phyloP scores from a whole-genome alignment of 92 coral and sea anemone species.

The Epizoanthus fatuus region DNA sequence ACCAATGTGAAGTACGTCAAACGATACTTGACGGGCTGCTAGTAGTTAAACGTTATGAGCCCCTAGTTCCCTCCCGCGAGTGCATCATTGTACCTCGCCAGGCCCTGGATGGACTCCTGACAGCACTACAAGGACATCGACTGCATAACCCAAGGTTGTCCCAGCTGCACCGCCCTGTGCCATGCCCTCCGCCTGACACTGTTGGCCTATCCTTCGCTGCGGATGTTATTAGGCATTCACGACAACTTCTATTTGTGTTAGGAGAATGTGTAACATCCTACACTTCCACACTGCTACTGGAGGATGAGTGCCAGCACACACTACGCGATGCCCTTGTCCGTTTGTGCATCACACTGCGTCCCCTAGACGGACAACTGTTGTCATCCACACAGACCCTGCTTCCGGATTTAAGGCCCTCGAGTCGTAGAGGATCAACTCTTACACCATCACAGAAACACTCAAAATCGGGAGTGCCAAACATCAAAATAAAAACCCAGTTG shows the following conservation, averaged over 20 bases:
- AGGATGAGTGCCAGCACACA: neutral
- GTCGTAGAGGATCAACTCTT: slow-evolving; percentile 47
- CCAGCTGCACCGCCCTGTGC: neutral
- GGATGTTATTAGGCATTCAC: slow-evolving; percentile 31
- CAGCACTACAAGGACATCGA: slow-evolving; percentile 12
- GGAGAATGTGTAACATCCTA: slow-evolving; percentile 20
- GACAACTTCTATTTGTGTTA: slow-evolving; percentile 34
- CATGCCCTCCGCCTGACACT: slow-evolving; percentile 14
- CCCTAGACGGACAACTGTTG: neutral
- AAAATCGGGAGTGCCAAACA: slow-evolving; percentile 21
- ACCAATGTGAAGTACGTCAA: slow-evolving; percentile 26
- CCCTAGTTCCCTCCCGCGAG: neutral
- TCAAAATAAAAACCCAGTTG: slow-evolving; percentile 73
- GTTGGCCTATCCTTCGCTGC: slow-evolving; percentile 41
- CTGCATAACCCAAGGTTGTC: neutral
- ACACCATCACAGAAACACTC: slow-evolving; percentile 19
- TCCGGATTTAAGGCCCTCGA: slow-evolving; percentile 63
- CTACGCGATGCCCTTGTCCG: neutral
- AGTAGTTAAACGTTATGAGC: slow-evolving; percentile 33
- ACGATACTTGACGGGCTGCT: slow-evolving; percentile 34
- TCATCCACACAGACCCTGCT: slow-evolving; percentile 71
- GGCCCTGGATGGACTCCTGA: slow-evolving; percentile 4
- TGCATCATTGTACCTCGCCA: slow-evolving; percentile 30
- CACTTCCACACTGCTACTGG: slow-evolving; percentile 18
- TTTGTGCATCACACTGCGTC: slow-evolving; percentile 28